Evolutionary conservation across 35 echinoderm and acorn worm genomes (phyloP), one percentile per base, ranked within the genome.

Genomic region (Diadema setosum): DNA sequence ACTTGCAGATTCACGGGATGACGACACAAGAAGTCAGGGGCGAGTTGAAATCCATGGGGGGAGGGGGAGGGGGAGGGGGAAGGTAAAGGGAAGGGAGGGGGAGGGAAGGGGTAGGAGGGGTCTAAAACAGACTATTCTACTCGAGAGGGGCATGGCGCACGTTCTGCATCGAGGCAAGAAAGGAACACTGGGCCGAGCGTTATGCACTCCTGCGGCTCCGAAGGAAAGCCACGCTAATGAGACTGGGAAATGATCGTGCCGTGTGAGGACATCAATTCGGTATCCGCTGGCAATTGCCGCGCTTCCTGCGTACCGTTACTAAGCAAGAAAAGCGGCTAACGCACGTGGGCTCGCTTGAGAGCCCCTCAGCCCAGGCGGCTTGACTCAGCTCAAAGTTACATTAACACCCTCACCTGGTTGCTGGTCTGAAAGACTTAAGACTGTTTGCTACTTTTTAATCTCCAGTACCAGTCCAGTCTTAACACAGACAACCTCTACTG

Each of bases 1-100:
- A 78, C 33, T n/a, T 78, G 73, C 73, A 78, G 73, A 78, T 78
- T 78, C 73, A 78, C 73, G 73, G 73, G 73, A 78, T 78, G 73
- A 78, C 73, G 39, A 41, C 73, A 78, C 24, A 41, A 44, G 73
- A 44, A 39, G 39, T 33, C 29, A 44, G 24, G 73, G 40, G 34
- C 35, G 73, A 42, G 33, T n/a, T n/a, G 73, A 34, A 35, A 41
- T 78, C 37, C 73, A 52, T 11, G 48, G 48, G n/a, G n/a, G 9
- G 48, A 52, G 48, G 48, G 9, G n/a, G 48, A 9, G n/a, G n/a
- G 48, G 48, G 9, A 52, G 48, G n/a, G n/a, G n/a, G n/a, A n/a
- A n/a, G n/a, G n/a, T n/a, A n/a, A n/a, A n/a, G 63, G 30, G 63
- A 34, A 33, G 63, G 63, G 49, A 12, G 14, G 58, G 63, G 63